These are phyloP conservation scores for Antheraea yamamai DNA, from an alignment of 2,888 invertebrate genomes.

Conservation along the genomic window DNA sequence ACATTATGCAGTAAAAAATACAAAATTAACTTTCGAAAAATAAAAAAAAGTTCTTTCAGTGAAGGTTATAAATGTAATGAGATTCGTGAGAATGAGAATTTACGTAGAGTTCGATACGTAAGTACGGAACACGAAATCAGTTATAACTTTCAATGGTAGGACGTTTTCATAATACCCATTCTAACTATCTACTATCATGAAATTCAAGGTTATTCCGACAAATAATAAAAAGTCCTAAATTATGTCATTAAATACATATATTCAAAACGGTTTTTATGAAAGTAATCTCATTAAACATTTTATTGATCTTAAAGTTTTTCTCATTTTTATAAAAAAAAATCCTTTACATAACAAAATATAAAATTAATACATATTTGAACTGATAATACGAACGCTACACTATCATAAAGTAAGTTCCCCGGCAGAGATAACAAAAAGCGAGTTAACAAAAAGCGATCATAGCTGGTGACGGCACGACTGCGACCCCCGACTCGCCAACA, in stretches of 20 bases:
- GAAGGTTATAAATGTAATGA: too few species aligned
- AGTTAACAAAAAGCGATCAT: constrained; percentile 61
- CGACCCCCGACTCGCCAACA: constrained; percentile 20
- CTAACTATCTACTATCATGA: too few species aligned
- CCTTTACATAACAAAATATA: background rate
- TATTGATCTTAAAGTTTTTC: background rate
- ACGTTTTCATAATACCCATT: too few species aligned
- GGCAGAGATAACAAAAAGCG: constrained; percentile 62
- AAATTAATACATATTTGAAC: background rate
- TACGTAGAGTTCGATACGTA: too few species aligned
- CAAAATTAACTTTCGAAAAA: too few species aligned
- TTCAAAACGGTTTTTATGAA: background rate
- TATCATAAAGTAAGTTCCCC: constrained; percentile 63
- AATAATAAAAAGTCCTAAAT: too few species aligned
- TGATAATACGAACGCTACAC: constrained; percentile 41
- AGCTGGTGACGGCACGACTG: constrained; percentile 60
- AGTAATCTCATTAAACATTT: background rate
- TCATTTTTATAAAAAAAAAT: background rate
- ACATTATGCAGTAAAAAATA: too few species aligned
- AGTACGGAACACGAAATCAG: too few species aligned
- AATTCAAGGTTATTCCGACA: too few species aligned
- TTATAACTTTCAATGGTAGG: too few species aligned
- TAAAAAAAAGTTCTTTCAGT: too few species aligned
- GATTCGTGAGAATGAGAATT: too few species aligned
- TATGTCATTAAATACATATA: background rate